Evolutionary conservation across 2,113 vertebrate species (phyloP), one percentile per base, ranked within the genome.

Genomic region (Cavia aperea): DNA sequence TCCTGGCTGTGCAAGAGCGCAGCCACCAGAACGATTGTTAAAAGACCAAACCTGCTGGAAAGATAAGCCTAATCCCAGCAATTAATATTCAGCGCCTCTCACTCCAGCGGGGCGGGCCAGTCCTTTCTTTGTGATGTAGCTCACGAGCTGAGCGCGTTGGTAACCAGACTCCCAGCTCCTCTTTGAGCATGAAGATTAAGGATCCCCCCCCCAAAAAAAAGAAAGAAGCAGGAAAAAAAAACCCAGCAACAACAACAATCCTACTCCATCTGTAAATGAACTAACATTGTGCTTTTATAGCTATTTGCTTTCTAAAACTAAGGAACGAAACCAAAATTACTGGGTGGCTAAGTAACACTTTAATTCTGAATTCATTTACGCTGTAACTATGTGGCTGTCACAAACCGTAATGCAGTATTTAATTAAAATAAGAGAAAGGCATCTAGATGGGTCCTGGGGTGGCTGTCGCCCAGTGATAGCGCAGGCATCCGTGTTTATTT

Each of bases 371-470:
- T 98, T 97, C 97, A 97, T 97, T 97, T 97, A 88, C 86, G 70
- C 97, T 77, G 36, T 84, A 94, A 97, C 95, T 94, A 89, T 96
- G 97, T 95, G 94, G 97, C 97, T 98, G 97, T 97, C 97, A 97
- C 97, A 96, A 97, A 96, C 97, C 97, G 96, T 98, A 98, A 98
- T 97, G 97, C 97, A 97, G 97, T 96, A 98, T 97, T 98, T 98
- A 98, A 98, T 98, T 98, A 97, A 97, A 98, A 97, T 97, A 97
- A 96, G 96, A 97, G 89, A 97, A 98, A 97, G 95, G 92, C 56
- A 95, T 96, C 96, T 96, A 86, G 96, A 93, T 96, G 94, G 96
- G 97, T 98, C 97, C 97, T 97, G 97, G 97, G 97, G 97, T 97
- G 96, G 97, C 97, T 95, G 96, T 97, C 97, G 95, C 97, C 97